phyloP scores from a whole-genome alignment of 2,113 vertebrate species.

The Anhinga anhinga region DNA sequence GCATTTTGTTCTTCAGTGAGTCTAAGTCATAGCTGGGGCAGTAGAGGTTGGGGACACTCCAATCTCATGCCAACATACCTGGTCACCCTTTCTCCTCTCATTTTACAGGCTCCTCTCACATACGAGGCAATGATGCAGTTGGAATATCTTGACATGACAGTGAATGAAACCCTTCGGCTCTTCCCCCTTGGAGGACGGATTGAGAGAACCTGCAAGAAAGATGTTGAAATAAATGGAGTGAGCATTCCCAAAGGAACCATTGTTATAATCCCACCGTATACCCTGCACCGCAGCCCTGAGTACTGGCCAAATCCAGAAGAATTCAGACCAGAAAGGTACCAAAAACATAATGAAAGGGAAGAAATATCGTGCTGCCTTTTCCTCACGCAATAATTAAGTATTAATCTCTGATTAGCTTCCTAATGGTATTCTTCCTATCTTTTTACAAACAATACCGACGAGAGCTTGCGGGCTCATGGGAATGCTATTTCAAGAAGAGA shows the following conservation, averaged over 20 bases:
- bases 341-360: not conserved
- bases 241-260: conserved; percentile 77
- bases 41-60: no score
- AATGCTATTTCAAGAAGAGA: not conserved
- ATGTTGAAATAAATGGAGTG: conserved; percentile 78
- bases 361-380: not conserved
- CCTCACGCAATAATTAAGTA: not conserved
- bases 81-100: not conserved
- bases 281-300: conserved; percentile 66
- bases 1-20: not conserved
- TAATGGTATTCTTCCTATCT: conserved; percentile 9
- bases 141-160: conserved; percentile 81
- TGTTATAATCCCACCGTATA: conserved; percentile 65
- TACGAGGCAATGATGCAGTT: conserved; percentile 78
- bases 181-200: conserved; percentile 73
- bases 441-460: not conserved
- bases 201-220: conserved; percentile 80
- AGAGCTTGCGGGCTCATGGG: conserved; percentile 5
- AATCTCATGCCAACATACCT: not conserved
- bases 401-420: conserved; percentile 39
- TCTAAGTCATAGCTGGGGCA: rapidly evolving
- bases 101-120: conserved; percentile 34
- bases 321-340: conserved; percentile 87
- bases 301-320: conserved; percentile 79
- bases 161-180: conserved; percentile 77